Percentiles rank a stretch among this genome's conserved stretches.
These are phyloP conservation scores for Galeopterus variegatus DNA, from an alignment of 2,113 vertebrate species.

Conservation along the genomic window DNA sequence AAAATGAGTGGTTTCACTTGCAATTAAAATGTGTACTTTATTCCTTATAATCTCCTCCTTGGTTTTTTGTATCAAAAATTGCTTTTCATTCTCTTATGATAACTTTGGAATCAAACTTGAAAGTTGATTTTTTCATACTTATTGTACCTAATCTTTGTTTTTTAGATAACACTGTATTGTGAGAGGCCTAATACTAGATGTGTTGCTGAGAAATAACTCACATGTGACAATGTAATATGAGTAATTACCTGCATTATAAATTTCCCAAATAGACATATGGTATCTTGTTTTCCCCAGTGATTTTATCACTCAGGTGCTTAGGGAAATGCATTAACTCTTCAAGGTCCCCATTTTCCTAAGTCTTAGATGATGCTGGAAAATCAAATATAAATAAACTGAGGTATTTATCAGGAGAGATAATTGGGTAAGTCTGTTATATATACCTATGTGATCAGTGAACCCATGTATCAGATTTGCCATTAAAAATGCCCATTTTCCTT, in stretches of 20 bases:
- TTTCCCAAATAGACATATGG: conserved; percentile 74
- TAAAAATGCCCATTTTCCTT: not conserved
- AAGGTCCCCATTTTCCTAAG: not conserved
- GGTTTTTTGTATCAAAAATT: conserved; percentile 37
- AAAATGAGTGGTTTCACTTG: conserved; percentile 54
- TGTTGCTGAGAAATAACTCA: conserved; percentile 66
- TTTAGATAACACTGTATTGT: conserved; percentile 1
- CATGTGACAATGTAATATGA: conserved; percentile 68
- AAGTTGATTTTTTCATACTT: not conserved
- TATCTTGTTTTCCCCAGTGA: conserved; percentile 66
- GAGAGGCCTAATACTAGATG: not conserved
- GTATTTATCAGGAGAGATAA: not conserved
- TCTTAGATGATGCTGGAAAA: not conserved
- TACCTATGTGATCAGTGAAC: not conserved
- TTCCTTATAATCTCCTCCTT: not conserved
- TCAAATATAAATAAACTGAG: not conserved
- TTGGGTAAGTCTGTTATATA: not conserved
- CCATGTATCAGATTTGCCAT: not conserved
- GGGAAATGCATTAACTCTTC: conserved; percentile 57
- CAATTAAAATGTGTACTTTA: conserved; percentile 68
- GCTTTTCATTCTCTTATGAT: not conserved
- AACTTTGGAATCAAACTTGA: conserved; percentile 25
- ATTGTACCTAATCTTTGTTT: not conserved
- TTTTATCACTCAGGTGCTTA: conserved; percentile 70
- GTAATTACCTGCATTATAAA: conserved; percentile 79